Evolutionary conservation across 1,140 invertebrate genomes (phyloP).

Genomic region (Dendroctonus valens): DNA sequence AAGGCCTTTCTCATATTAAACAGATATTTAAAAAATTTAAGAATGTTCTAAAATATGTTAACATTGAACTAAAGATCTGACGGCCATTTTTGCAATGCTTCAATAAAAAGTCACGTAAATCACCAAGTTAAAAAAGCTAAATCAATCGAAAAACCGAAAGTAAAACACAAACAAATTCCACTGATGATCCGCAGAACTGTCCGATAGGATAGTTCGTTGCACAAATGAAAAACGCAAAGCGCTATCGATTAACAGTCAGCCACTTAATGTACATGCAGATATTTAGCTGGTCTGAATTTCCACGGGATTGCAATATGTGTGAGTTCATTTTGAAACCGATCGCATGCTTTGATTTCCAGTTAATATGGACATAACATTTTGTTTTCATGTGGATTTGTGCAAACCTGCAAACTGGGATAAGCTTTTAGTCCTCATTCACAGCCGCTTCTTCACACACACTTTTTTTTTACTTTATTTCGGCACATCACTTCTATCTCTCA

Average conservation of each 20-base stretch:
- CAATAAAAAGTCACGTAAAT: too few relatives aligned
- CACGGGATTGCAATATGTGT: conserved; percentile 6
- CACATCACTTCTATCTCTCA: too few relatives aligned
- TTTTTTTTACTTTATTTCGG: too few relatives aligned
- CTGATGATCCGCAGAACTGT: conserved; percentile 25
- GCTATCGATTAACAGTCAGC: conserved; percentile 30
- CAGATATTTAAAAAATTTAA: too few relatives aligned
- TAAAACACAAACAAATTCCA: conserved; percentile 31
- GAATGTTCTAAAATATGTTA: too few relatives aligned
- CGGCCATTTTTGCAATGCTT: too few relatives aligned
- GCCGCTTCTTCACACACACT: too few relatives aligned
- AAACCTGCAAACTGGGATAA: too few relatives aligned
- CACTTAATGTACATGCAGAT: conserved; percentile 29
- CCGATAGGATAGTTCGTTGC: conserved; percentile 32
- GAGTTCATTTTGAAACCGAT: conserved; percentile 21
- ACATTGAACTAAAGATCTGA: too few relatives aligned
- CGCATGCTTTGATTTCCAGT: conserved; percentile 25
- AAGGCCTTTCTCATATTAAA: too few relatives aligned
- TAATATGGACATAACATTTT: conserved; percentile 3
- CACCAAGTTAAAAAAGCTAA: too few relatives aligned
- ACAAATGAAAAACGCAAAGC: conserved; percentile 30
- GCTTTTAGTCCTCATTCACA: too few relatives aligned
- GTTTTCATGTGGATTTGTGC: neutral
- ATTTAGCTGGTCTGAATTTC: conserved; percentile 20
- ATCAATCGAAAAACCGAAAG: conserved; percentile 16